Evolutionary conservation across 2,888 invertebrate species (phyloP).

Genomic region (Metallyticus violacea): DNA sequence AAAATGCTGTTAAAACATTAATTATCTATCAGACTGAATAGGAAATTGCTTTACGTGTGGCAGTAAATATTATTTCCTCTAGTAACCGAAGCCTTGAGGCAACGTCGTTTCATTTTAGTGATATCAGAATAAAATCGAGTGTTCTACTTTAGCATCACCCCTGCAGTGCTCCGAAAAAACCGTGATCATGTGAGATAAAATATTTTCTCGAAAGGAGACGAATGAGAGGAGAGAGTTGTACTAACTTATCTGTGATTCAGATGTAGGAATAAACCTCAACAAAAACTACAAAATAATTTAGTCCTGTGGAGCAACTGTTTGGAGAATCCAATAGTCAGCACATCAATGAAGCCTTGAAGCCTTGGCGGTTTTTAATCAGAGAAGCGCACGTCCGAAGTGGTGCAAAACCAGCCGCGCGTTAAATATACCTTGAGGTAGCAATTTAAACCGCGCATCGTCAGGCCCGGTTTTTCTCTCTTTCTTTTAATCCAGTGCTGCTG

Average conservation of each 20-base stretch:
- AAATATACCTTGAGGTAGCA: not conserved
- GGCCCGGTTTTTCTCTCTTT: not conserved
- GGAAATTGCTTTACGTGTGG: no score
- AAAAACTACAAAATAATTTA: not conserved
- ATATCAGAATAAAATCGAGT: no score
- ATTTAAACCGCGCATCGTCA: not conserved
- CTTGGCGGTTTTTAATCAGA: not conserved
- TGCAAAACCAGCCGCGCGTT: not conserved
- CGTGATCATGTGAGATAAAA: no score
- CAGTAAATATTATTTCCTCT: no score
- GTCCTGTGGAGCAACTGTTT: not conserved
- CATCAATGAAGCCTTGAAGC: not conserved
- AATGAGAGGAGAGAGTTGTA: no score
- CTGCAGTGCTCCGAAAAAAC: no score
- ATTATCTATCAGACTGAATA: no score
- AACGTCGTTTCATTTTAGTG: no score
- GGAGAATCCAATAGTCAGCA: not conserved
- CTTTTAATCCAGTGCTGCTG: not conserved
- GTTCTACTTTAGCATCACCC: no score
- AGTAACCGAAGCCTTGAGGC: no score
- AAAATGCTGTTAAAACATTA: no score
- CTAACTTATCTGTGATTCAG: not conserved
- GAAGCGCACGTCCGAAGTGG: not conserved
- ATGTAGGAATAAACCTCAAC: not conserved
- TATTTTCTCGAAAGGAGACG: no score